Evolutionary conservation across 2,797 vertebrate species (phyloP).

Genomic region (Enteromius unitaeniatus): DNA sequence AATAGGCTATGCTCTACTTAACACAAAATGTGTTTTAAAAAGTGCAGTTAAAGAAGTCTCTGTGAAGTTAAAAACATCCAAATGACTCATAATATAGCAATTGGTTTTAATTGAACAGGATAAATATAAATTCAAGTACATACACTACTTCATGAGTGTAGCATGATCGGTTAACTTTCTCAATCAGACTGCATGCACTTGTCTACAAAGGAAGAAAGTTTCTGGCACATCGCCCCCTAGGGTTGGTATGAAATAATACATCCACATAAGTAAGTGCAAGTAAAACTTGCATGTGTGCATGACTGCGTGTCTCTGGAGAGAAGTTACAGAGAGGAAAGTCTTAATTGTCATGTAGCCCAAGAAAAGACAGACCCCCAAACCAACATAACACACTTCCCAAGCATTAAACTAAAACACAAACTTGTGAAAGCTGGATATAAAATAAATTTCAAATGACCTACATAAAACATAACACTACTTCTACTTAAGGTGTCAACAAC

Average conservation of each 20-base stretch:
- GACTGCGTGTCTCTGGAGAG: not conserved
- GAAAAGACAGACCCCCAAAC: not conserved
- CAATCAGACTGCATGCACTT: not conserved
- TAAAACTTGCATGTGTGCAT: not conserved
- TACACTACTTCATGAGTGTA: not conserved
- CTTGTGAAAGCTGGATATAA: not conserved
- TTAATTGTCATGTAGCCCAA: not conserved
- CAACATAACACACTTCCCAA: not conserved
- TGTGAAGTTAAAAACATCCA: not conserved
- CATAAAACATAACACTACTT: not conserved
- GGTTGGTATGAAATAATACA: not conserved
- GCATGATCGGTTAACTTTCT: not conserved
- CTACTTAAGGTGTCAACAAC: not conserved
- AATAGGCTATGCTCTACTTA: not conserved
- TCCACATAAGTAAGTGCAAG: not conserved
- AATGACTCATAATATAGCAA: not conserved
- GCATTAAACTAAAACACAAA: not conserved
- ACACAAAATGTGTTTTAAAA: not conserved
- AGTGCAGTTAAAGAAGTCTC: no score
- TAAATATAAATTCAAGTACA: not conserved
- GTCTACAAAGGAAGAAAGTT: not conserved
- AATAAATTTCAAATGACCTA: not conserved
- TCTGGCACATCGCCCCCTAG: slow-evolving; percentile 16
- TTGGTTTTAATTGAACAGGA: not conserved
- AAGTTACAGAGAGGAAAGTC: not conserved